Percentiles rank a stretch among this genome's conserved stretches.
Conservation (phyloP, 2,113 vertebrate genomes). For the Grantiella picta region DNA sequence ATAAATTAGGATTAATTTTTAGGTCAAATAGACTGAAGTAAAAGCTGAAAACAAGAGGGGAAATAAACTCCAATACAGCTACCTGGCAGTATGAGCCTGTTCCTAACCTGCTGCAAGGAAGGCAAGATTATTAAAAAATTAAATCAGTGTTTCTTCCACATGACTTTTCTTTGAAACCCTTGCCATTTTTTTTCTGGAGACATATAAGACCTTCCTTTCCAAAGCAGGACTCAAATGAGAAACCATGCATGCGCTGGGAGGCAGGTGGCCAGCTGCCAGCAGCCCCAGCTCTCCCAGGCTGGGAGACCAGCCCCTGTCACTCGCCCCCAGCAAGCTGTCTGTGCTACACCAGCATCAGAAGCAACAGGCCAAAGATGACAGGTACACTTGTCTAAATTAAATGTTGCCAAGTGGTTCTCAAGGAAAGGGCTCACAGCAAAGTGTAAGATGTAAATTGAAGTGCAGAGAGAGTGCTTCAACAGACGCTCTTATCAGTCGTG, state of each 20-base stretch:
- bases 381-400: not conserved
- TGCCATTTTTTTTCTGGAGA: not conserved
- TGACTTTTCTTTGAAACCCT: not conserved
- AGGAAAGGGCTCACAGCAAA: not conserved
- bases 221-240: not conserved
- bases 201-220: not conserved
- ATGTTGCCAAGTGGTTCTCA: not conserved
- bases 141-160: not conserved
- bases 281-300: not conserved
- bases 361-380: not conserved
- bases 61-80: not conserved
- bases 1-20: too few relatives aligned
- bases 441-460: not conserved
- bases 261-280: not conserved
- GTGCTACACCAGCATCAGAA: not conserved
- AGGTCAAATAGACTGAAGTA: not conserved
- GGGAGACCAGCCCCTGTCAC: not conserved
- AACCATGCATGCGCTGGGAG: accelerated
- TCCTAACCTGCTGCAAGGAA: not conserved
- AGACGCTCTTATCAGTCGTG: not conserved
- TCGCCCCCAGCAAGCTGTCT: not conserved
- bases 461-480: not conserved
- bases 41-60: not conserved
- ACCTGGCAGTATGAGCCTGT: not conserved
- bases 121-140: not conserved